Evolutionary conservation across 2,113 vertebrate genomes (phyloP), one percentile per base, ranked within the genome.

Genomic region (Cottus gobio): DNA sequence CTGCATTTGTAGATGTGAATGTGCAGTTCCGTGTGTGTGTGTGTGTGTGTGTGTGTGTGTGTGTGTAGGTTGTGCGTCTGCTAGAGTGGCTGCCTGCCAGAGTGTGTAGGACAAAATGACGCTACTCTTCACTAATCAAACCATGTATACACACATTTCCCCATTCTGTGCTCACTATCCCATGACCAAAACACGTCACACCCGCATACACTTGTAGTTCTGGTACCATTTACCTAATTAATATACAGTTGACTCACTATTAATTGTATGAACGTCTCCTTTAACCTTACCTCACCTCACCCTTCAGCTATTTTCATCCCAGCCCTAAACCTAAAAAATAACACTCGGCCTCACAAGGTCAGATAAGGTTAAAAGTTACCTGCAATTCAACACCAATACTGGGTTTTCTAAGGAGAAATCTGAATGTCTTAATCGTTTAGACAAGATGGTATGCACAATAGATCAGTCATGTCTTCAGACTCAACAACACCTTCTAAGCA

Each of bases 21-120:
- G 79, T 77, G 66, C 57, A 57, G 37, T 62, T 82, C 31, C 66
- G 62, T 36, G 68, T 73, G 76, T 69, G 48, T 77, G 42, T 13
- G 61, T 37, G 60, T 13, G 20, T 62, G 60, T n/a, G 28, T 34
- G 71, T 75, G 46, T 74, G 79, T 63, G 15, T 61, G 30, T 18
- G 6, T 13, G 30, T 36, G 39, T 36, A n/a, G n/a, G n/a, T n/a
- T n/a, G 37, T 34, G 20, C 36, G 34, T 66, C 22, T 71, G 61
- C 16, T 54, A 31, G 36, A 31, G 18, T 54, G 46, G 64, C 22
- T 75, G 61, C 16, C 58, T 50, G 60, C 71, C 74, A 80, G 67
- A 75, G 72, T 69, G 62, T 80, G 69, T 80, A 67, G 63, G 82
- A 89, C 80, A 87, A 82, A 88, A 80, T 77, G 61, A 66, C 54